Base-by-base conservation (phyloP, 2,888 invertebrate genomes). In the Ommatoiulus sabulosus region DNA sequence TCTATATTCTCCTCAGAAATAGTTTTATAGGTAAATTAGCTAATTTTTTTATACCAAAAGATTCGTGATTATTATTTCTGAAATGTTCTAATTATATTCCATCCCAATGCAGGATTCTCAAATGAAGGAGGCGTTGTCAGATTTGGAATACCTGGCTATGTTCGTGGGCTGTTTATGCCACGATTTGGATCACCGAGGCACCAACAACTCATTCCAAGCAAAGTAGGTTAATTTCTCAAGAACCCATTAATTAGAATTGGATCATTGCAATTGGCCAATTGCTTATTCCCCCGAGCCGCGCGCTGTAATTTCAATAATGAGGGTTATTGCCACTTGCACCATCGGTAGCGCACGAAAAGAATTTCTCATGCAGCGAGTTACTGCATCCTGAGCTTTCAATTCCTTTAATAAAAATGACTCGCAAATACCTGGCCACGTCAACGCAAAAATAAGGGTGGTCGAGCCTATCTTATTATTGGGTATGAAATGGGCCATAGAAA, bases 151-250 rank as follows among this genome's bases (percentile, higher is more conserved):
- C n/a, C 91, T 95, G 57, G 94, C 94, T 2, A 93, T 95, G 92
- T 94, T 94, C 91, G 94, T 94, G 43, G 94, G 94, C 0, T 94
- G 94, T 90, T 92, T 95, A 17, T 95, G 94, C 90, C 95, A 95
- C 91, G 95, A 95, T 91, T 91, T 95, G 89, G 95, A 95, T 91
- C 95, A 95, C 91, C 92, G 94, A 52, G 94, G 94, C 17, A 94
- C 94, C 89, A 94, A 94, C 90, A 94, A 94, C 91, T 93, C 94
- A 48, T 95, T 94, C 91, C 94, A 94, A 91, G 93, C 93, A 90
- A 94, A 94, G 94, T 94, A 92, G 44, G 88, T 88, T 44, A 48
- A 46, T 24, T 48, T 86, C 86, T 48, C n/a, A 86, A 86, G 46
- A 86, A 44, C 48, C 44, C 80, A 35, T 80, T 80, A 80, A 80